Conservation (phyloP, 2,888 invertebrate species). For the Hyalella azteca region DNA sequence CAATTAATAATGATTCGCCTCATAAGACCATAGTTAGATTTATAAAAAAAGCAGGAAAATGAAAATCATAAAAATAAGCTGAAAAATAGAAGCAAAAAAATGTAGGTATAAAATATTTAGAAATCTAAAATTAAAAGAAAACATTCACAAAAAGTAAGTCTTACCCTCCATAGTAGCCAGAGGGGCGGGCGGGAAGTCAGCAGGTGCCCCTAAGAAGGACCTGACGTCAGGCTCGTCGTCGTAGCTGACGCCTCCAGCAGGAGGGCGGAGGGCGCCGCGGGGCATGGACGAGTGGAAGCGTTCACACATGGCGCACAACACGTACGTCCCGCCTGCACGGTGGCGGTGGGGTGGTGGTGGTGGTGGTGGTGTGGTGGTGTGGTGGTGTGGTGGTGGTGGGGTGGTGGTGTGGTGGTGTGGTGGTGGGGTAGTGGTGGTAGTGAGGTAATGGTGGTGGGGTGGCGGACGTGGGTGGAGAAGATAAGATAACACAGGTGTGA, state of each 20-base stretch:
- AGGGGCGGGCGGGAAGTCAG: slow-evolving; percentile 54
- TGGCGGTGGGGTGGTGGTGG: too few species aligned
- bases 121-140: neutral
- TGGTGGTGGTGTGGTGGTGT: too few species aligned
- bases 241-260: too few species aligned
- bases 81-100: neutral
- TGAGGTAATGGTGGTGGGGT: too few species aligned
- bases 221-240: too few species aligned
- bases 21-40: too few species aligned
- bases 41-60: neutral
- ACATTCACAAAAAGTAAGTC: neutral
- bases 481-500: too few species aligned
- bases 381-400: too few species aligned
- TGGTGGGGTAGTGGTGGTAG: too few species aligned
- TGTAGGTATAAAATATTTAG: neutral
- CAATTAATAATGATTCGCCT: too few species aligned
- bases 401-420: too few species aligned
- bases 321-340: slow-evolving; percentile 64
- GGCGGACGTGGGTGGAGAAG: too few species aligned
- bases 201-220: slow-evolving; percentile 33
- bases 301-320: slow-evolving; percentile 67
- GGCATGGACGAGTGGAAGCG: slow-evolving; percentile 63
- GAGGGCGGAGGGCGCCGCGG: slow-evolving; percentile 26
- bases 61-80: neutral
- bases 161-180: slow-evolving; percentile 57